A percentile compares a stretch with the other conserved stretches of the same genome.
These are phyloP conservation scores for Prunella himalayana DNA, from an alignment of 2,113 vertebrate species.

Conservation along the genomic window DNA sequence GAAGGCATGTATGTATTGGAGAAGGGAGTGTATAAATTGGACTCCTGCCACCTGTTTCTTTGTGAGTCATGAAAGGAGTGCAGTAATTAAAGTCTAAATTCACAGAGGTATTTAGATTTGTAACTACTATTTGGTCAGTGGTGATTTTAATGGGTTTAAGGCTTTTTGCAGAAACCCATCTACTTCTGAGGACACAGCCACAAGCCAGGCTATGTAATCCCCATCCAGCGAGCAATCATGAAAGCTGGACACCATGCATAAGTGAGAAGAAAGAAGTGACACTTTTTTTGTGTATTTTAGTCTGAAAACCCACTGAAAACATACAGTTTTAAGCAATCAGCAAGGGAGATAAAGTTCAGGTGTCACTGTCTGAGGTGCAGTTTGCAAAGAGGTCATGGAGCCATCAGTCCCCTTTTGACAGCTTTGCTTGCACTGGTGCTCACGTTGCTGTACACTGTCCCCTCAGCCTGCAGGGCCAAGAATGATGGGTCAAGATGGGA, in stretches of 20 bases:
- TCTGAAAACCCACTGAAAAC: background rate
- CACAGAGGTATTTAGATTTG: background rate
- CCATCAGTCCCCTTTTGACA: background rate
- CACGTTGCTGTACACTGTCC: accelerated
- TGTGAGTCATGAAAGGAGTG: background rate
- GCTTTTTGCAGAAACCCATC: background rate
- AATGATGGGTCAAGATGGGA: background rate
- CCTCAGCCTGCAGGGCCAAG: background rate
- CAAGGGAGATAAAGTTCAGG: background rate
- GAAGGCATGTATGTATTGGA: background rate
- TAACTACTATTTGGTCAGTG: background rate
- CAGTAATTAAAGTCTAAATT: background rate
- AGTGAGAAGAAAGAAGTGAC: background rate
- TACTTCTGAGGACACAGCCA: background rate
- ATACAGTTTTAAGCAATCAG: background rate
- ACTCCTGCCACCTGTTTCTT: background rate
- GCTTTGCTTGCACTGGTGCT: background rate
- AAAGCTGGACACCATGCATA: background rate
- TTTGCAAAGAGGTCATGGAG: background rate
- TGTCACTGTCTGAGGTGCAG: background rate
- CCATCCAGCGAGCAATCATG: background rate
- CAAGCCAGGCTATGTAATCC: background rate
- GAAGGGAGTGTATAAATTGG: background rate
- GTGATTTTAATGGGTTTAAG: background rate
- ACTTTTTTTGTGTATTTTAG: background rate